Base-by-base conservation (phyloP, 2,888 invertebrate genomes). In the Linyphia triangularis region DNA sequence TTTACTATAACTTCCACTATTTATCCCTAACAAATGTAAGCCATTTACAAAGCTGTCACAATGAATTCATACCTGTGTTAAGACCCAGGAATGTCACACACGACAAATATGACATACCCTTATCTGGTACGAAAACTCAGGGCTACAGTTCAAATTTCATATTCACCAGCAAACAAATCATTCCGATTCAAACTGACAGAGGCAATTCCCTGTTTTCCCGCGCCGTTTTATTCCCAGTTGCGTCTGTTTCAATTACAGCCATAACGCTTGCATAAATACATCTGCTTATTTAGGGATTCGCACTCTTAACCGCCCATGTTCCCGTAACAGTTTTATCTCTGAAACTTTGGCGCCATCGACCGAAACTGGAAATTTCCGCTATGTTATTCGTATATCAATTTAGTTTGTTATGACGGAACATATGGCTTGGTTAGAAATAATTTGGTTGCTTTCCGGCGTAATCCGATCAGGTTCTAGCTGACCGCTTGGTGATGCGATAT, bases 351-450 rank as follows among this genome's bases (percentile, higher is more conserved):
- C 40, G 40, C 70, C 43, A 9, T 26, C 37, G 43, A 22, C 43
- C 16, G 24, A 70, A 70, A 43, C 22, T 22, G 24, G 43, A 43
- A 43, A 24, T 26, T 43, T 43, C 40, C 43, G 26, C 1, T 10
- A 40, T 10, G 19, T 43, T 70, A 19, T 70, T 70, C 37, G 43
- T 43, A 70, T 22, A 70, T 70, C 43, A 43, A 70, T 70, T 70
- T 70, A 40, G 43, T 9, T 43, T 26, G 24, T 16, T 51, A 5
- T n/a, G n/a, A n/a, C 0, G 19, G 19, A 33, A 19, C 26, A 33
- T 63, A 13, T 63, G 7, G 16, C 43, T 70, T 16, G n/a, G 33
- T 67, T 33, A n/a, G n/a, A 67, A 67, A 67, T 67, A 33, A 67
- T 19, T 33, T 16, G 7, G n/a, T 5, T n/a, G 19, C 33, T 30